These are phyloP conservation scores for Amniataba percoides DNA, from an alignment of 2,797 vertebrate species.

Conservation along the genomic window DNA sequence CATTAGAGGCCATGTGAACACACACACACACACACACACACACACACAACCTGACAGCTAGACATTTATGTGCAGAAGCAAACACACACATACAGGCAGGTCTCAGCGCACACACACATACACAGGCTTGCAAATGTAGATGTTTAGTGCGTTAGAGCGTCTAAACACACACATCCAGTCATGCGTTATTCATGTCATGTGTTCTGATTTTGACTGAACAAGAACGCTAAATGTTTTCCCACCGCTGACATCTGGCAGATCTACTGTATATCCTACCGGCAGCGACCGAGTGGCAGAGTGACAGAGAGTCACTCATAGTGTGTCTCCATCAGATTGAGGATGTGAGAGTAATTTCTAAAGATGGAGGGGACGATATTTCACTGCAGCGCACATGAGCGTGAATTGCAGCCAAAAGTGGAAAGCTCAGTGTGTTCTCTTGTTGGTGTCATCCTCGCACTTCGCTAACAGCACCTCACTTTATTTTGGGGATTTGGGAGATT, in stretches of 20 bases:
- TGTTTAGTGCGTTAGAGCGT: not conserved
- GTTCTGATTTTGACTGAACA: conserved; percentile 10
- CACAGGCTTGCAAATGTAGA: not conserved
- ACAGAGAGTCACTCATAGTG: conserved; percentile 30
- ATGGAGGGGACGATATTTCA: conserved; percentile 48
- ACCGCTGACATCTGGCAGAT: conserved; percentile 26
- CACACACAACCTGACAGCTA: not conserved
- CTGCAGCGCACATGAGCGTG: conserved; percentile 49
- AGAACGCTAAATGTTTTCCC: not conserved
- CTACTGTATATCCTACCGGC: conserved; percentile 5
- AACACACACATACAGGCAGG: not conserved
- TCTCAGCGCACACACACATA: conserved; percentile 9
- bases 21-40: conserved; percentile 34
- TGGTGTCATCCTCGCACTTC: conserved; percentile 67
- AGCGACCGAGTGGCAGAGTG: conserved; percentile 20
- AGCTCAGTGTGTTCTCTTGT: conserved; percentile 53
- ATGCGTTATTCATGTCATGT: not conserved
- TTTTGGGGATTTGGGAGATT: conserved; percentile 48
- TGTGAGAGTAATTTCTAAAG: conserved; percentile 63
- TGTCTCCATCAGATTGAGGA: conserved; percentile 40
- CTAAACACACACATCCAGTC: not conserved
- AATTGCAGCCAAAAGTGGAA: conserved; percentile 57
- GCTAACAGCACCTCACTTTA: conserved; percentile 56
- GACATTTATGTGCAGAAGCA: conserved; percentile 12
- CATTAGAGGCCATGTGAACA: conserved; percentile 49